Evolutionary conservation across 2,113 vertebrate species (phyloP).

Genomic region (Oenanthe oenanthe): DNA sequence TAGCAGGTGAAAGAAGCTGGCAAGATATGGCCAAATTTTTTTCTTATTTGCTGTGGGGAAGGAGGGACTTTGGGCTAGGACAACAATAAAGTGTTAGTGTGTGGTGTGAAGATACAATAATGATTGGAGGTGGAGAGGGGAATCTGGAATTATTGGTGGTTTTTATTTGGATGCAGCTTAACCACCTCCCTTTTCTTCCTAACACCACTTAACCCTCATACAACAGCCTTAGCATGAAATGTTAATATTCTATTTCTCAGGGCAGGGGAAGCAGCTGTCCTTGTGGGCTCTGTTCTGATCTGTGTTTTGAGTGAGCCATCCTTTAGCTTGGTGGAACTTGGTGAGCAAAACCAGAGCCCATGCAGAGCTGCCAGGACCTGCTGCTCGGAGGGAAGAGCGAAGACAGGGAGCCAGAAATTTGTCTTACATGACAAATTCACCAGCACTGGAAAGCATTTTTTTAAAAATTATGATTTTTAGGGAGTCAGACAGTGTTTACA

Average conservation of each 20-base stretch:
- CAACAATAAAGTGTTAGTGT: not conserved
- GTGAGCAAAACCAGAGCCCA: slow-evolving; percentile 1
- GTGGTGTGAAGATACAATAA: not conserved
- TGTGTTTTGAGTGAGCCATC: not conserved
- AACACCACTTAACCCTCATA: not conserved
- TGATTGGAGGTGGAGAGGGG: too few relatives aligned
- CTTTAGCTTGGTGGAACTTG: slow-evolving; percentile 21
- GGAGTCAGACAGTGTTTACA: slow-evolving; percentile 67
- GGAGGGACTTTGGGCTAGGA: not conserved
- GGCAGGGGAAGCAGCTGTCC: not conserved
- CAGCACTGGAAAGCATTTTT: slow-evolving; percentile 37
- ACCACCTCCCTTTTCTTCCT: not conserved
- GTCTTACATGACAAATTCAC: slow-evolving; percentile 47
- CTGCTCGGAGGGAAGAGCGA: slow-evolving; percentile 19
- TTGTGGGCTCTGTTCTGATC: not conserved
- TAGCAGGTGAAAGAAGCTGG: not conserved
- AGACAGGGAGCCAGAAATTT: slow-evolving; percentile 54
- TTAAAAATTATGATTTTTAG: slow-evolving; percentile 20
- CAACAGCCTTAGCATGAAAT: not conserved
- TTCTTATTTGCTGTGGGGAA: not conserved
- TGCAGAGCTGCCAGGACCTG: not conserved
- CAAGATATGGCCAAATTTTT: not conserved
- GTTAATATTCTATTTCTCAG: not conserved
- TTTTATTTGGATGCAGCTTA: not conserved
- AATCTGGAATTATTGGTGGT: not conserved